A percentile compares a stretch with the other conserved stretches of the same genome.
Evolutionary conservation across 1,140 invertebrate species (phyloP).

Genomic region (Acyrthosiphon pisum): DNA sequence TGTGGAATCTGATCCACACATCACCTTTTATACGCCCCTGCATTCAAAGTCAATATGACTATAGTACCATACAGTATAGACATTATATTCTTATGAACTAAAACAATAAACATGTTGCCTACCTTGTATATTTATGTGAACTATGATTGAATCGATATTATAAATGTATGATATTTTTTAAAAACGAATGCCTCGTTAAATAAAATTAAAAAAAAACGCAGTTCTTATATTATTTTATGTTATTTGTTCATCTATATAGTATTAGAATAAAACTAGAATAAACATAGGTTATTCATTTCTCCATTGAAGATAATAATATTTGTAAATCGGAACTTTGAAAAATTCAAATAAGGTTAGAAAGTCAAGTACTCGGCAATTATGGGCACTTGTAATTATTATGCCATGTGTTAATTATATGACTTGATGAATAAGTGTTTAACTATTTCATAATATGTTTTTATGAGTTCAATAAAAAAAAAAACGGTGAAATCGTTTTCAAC

Average conservation of each 20-base stretch:
- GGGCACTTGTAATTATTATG: background rate
- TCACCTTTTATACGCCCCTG: background rate
- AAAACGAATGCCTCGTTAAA: background rate
- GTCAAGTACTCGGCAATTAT: background rate
- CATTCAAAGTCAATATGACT: background rate
- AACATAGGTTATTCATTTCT: background rate
- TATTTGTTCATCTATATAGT: background rate
- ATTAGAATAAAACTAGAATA: background rate
- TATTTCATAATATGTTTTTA: conserved; percentile 52
- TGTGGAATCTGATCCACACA: background rate
- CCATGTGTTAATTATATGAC: conserved; percentile 51
- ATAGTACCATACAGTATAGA: no score
- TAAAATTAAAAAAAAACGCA: background rate
- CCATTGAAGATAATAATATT: background rate
- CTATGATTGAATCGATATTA: no score
- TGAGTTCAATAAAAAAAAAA: conserved; percentile 50
- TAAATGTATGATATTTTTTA: background rate
- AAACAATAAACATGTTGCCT: no score
- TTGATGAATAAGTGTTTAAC: conserved; percentile 30
- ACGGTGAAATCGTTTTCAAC: conserved; percentile 50
- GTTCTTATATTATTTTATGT: background rate
- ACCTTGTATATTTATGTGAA: no score
- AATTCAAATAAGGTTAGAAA: background rate
- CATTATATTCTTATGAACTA: background rate
- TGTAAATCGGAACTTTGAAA: background rate